These are phyloP conservation scores for Avahi laniger DNA, from an alignment of 2,797 vertebrate genomes.

Conservation along the genomic window DNA sequence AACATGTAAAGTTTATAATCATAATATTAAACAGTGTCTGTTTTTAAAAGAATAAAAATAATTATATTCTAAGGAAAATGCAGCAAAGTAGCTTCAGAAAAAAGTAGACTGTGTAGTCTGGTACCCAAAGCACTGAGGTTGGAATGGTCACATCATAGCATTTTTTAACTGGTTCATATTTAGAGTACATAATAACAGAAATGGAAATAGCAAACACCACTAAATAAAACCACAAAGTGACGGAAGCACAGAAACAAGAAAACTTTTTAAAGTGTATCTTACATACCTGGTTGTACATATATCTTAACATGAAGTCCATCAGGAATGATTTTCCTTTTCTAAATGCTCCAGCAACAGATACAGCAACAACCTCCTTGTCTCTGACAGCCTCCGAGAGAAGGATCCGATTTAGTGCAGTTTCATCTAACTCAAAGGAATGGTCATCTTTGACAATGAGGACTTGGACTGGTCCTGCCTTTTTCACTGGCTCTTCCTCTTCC, in stretches of 20 bases:
- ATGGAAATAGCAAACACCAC: not conserved
- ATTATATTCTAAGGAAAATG: not conserved
- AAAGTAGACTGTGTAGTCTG: not conserved
- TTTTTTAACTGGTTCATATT: constrained; percentile 2
- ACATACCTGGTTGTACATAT: constrained; percentile 96
- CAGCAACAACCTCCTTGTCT: constrained; percentile 95
- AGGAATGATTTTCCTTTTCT: constrained; percentile 99
- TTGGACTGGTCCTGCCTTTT: constrained; percentile 94
- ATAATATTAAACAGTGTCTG: not conserved
- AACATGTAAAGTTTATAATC: constrained; percentile 27
- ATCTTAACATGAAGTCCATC: constrained; percentile 99
- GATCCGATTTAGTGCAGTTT: constrained; percentile 93
- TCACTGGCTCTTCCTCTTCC: constrained; percentile 95
- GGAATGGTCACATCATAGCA: not conserved
- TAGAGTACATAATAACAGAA: not conserved
- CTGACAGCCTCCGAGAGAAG: constrained; percentile 93
- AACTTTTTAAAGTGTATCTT: not conserved
- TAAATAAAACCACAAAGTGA: not conserved
- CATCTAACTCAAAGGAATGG: constrained; percentile 97
- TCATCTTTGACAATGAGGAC: constrained; percentile 98
- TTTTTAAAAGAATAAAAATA: not conserved
- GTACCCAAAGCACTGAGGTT: not conserved
- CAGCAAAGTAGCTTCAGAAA: not conserved
- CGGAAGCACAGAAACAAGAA: not conserved
- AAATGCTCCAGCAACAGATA: constrained; percentile 97